A percentile compares a stretch with the other conserved stretches of the same genome.
These are phyloP conservation scores for Colius striatus DNA, from an alignment of 2,113 vertebrate species.

Conservation along the genomic window DNA sequence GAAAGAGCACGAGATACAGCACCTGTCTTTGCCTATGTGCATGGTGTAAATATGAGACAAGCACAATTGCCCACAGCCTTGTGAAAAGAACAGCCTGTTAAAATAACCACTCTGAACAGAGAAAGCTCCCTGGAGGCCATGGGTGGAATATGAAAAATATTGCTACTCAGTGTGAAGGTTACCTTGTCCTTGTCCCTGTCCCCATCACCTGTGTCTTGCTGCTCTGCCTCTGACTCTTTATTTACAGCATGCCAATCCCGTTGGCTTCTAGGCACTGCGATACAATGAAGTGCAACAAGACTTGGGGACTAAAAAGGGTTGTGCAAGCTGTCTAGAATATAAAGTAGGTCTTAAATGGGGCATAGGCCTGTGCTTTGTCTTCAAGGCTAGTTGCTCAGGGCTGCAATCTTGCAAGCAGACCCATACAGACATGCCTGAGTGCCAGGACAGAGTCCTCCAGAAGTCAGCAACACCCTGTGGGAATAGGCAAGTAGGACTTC, in stretches of 20 bases:
- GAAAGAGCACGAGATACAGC: background rate
- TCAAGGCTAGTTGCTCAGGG: background rate
- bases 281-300: constrained; percentile 26
- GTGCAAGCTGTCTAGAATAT: constrained; percentile 29
- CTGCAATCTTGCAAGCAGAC: background rate
- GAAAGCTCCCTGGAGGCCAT: background rate
- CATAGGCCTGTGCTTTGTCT: constrained; percentile 37
- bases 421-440: background rate
- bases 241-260: background rate
- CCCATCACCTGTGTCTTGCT: background rate
- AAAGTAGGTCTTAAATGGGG: constrained; percentile 58
- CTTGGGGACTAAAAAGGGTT: background rate
- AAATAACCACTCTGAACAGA: background rate
- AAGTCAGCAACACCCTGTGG: background rate
- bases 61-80: background rate
- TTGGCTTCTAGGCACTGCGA: fast-evolving
- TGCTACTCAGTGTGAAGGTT: background rate
- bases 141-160: background rate
- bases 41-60: background rate
- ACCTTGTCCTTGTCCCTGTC: background rate
- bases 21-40: background rate
- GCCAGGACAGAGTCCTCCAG: background rate
- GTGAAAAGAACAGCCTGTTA: background rate
- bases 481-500: background rate
- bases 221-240: background rate